Evolutionary conservation across 2,113 vertebrate genomes (phyloP).

Genomic region (Megatriorchis doriae): DNA sequence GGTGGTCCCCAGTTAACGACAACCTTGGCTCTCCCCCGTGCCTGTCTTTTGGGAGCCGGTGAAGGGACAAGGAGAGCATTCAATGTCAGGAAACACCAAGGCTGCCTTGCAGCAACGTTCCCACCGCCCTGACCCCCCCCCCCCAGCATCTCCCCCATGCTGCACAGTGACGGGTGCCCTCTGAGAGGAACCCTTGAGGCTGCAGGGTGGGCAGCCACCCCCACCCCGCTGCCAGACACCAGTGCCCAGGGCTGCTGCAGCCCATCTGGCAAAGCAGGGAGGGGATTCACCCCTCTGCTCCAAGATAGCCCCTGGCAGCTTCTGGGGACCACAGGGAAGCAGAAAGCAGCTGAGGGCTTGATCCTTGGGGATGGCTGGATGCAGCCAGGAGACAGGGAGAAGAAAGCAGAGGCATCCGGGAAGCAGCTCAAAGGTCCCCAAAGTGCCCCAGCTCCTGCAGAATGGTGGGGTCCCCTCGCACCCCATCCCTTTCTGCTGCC

Average conservation of each 20-base stretch:
- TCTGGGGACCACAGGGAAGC: background rate
- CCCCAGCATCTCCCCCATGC: background rate
- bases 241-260: background rate
- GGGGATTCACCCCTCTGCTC: background rate
- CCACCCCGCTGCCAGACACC: background rate
- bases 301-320: background rate
- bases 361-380: background rate
- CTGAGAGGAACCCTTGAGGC: background rate
- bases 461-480: background rate
- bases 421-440: background rate
- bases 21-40: accelerated
- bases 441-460: background rate
- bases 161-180: background rate
- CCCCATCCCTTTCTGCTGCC: background rate
- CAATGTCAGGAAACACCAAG: background rate
- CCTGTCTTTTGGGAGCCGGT: accelerated
- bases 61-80: background rate
- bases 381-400: background rate
- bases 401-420: background rate
- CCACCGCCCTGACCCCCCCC: background rate
- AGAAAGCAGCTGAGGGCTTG: background rate
- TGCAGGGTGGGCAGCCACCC: background rate
- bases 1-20: background rate
- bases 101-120: background rate
- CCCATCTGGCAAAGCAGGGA: background rate